Base-by-base conservation (phyloP, 1,140 invertebrate genomes). In the Maniola jurtina region DNA sequence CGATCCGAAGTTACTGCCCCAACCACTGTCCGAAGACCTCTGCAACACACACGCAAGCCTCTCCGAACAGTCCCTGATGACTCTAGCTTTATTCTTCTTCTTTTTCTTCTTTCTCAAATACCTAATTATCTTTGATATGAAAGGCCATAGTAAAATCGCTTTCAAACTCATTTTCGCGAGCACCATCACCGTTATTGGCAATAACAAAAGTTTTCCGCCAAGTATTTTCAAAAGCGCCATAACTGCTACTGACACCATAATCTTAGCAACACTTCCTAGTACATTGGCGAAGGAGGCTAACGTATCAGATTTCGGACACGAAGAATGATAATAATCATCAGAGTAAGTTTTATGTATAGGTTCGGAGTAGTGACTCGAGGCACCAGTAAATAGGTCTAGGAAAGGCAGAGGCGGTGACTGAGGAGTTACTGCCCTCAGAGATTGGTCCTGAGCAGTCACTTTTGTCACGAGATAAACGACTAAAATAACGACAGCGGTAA, bases 101-200 rank as follows among this genome's bases (percentile, higher is more conserved):
- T 81, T 86, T n/a, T 76, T 78, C 71, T 81, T 89, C 72, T 83
- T 88, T 70, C 84, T 89, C 13, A 90, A 83, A 72, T 86, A 83
- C 66, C 88, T 89, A 15, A 85, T 82, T 77, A 90, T 80, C 75
- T 86, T 89, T 4, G 85, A 84, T 80, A 90, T 79, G 61, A 89
- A 76, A 0, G 88, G 88, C 86, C 86, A 90, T 11, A 90, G 68
- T 15, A 90, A 68, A 9, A 88, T 61, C 10, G 76, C 75, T 71
- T 90, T 90, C 10, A 90, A 66, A 42, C 86, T 86, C 36, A 88
- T 71, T 76, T 89, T 90, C 2, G 76, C 80, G 6, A 89, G 58
- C 47, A 88, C 63, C 52, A 86, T 75, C 34, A 88, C 75, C 35
- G 78, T 76, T 52, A 88, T 56, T 14, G 88, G 88, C 11, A 88